A percentile compares a stretch with the other conserved stretches of the same genome.
These are phyloP conservation scores for Pollicipes pollicipes DNA, from an alignment of 1,140 invertebrate genomes.

Conservation along the genomic window DNA sequence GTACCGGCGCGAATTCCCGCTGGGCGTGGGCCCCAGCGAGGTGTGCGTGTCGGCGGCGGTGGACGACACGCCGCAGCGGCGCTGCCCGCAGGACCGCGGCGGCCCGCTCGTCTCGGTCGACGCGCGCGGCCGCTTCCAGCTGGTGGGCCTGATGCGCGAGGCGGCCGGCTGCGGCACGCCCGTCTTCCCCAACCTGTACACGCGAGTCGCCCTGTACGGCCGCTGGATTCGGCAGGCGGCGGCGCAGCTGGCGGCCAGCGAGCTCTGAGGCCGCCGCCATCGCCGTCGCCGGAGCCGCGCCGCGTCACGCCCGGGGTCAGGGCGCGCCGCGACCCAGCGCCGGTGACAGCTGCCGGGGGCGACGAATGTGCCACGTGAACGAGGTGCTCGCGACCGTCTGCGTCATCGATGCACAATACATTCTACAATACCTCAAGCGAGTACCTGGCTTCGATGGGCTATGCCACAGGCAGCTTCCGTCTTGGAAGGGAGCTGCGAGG, in stretches of 20 bases:
- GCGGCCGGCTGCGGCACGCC: constrained; percentile 15
- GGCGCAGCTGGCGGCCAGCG: background rate
- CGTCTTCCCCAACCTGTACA: background rate
- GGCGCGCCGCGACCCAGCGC: no score
- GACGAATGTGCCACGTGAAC: no score
- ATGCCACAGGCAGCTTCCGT: no score
- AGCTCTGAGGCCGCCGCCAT: no score
- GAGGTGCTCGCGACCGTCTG: no score
- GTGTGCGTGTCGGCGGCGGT: background rate
- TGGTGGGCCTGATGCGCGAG: constrained; percentile 22
- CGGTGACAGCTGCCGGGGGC: no score
- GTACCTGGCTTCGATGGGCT: no score
- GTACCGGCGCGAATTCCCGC: background rate
- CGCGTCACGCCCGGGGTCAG: no score
- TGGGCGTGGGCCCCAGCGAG: background rate
- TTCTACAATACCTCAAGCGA: no score
- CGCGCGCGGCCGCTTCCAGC: constrained; percentile 22
- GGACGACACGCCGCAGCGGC: background rate
- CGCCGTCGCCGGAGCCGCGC: no score
- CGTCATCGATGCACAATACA: no score
- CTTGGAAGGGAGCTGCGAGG: no score
- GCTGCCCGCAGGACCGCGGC: constrained; percentile 20
- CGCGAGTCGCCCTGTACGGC: background rate
- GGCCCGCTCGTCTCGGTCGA: constrained; percentile 23
- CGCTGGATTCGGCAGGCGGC: background rate